These are phyloP conservation scores for Lamellibrachia columna DNA, from an alignment of 2,888 invertebrate species.

Conservation along the genomic window DNA sequence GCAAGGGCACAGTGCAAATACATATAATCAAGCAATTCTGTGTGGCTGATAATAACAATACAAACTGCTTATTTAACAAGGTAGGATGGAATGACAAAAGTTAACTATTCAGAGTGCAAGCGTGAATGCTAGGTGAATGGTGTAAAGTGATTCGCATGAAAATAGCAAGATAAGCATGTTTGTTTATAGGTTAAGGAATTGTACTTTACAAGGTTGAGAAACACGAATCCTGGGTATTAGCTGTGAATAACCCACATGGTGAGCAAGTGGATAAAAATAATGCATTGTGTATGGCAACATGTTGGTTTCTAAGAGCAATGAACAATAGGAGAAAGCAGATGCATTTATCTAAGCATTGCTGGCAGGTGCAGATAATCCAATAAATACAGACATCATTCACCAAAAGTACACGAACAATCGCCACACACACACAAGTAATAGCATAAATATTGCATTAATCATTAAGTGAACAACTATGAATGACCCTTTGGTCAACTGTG, in stretches of 20 bases:
- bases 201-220: neutral
- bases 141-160: neutral
- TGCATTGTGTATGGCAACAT: neutral
- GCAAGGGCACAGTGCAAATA: too few species aligned
- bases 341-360: neutral
- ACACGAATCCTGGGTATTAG: neutral
- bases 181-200: neutral
- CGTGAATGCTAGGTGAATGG: neutral
- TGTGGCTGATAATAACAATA: too few species aligned
- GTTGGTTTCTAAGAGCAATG: neutral
- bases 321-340: neutral
- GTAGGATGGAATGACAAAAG: neutral
- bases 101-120: neutral
- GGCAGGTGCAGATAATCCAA: neutral
- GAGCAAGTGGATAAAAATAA: neutral
- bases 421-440: neutral
- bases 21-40: too few species aligned
- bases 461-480: neutral
- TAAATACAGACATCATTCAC: neutral
- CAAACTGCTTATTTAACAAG: neutral
- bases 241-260: neutral
- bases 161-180: neutral
- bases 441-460: neutral
- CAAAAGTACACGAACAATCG: neutral
- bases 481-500: neutral